Evolutionary conservation across 2,797 vertebrate species (phyloP).

Genomic region (Bradypodion pumilum): DNA sequence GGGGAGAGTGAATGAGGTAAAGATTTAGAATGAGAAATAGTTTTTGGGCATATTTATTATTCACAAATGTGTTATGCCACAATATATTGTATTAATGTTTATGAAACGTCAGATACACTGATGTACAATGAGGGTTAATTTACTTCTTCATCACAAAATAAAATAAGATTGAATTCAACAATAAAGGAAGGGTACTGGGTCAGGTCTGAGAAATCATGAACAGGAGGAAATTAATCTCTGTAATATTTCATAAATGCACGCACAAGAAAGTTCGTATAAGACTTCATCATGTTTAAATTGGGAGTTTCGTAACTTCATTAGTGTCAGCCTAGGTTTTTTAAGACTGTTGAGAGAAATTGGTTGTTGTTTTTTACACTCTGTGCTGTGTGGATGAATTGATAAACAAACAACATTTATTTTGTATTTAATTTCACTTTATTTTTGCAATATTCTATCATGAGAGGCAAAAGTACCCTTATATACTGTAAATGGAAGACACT

Average conservation of each 20-base stretch:
- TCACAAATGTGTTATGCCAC: background rate
- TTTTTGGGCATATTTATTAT: background rate
- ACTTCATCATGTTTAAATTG: background rate
- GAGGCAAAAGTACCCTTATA: too few relatives aligned
- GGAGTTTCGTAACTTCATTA: background rate
- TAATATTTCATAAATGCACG: background rate
- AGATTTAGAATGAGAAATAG: background rate
- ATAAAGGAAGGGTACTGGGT: background rate
- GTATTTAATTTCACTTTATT: background rate
- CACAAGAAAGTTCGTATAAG: background rate
- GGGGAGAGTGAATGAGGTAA: background rate
- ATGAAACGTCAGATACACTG: background rate
- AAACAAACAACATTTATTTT: background rate
- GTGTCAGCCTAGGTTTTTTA: background rate
- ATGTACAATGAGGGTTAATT: background rate
- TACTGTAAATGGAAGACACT: background rate
- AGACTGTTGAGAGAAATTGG: background rate
- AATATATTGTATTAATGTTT: background rate
- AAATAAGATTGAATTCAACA: background rate
- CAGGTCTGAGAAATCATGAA: background rate
- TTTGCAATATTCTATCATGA: background rate
- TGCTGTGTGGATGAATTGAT: background rate
- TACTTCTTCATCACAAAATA: background rate
- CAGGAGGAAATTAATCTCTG: background rate
- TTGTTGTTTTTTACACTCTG: background rate